Percentiles rank a stretch among this genome's conserved stretches.
phyloP scores from a whole-genome alignment of 1,140 invertebrate species.

The Drosophila navojoa region DNA sequence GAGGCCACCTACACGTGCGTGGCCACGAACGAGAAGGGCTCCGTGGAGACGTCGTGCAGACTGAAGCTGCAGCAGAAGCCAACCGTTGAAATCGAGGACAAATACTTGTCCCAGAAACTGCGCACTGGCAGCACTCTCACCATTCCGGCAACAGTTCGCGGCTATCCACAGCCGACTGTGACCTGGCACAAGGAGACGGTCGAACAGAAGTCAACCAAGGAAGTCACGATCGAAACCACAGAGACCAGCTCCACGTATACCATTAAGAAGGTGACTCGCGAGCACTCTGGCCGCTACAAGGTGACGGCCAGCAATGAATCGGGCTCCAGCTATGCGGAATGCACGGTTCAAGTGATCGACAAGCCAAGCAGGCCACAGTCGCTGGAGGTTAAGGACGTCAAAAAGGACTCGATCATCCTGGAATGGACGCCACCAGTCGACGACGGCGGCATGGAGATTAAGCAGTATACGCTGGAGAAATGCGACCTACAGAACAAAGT shows the following conservation, averaged over 20 bases:
- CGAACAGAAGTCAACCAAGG: constrained; percentile 84
- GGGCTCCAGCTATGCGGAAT: constrained; percentile 88
- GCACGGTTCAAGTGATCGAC: constrained; percentile 92
- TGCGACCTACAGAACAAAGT: constrained; percentile 88
- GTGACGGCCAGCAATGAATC: constrained; percentile 88
- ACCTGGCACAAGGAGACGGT: constrained; percentile 88
- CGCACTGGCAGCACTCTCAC: constrained; percentile 87
- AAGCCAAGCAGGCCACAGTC: constrained; percentile 93
- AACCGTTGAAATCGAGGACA: constrained; percentile 86
- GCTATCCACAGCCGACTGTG: constrained; percentile 88
- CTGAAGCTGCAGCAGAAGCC: constrained; percentile 89
- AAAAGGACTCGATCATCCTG: constrained; percentile 89
- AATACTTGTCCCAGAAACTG: constrained; percentile 86
- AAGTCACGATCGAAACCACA: constrained; percentile 86
- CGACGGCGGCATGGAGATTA: constrained; percentile 91
- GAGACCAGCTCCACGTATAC: constrained; percentile 87
- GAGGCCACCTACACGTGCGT: constrained; percentile 89
- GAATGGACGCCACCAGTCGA: constrained; percentile 93
- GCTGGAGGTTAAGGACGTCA: constrained; percentile 89
- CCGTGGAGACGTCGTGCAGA: constrained; percentile 88
- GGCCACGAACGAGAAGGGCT: constrained; percentile 90
- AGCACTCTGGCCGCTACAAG: constrained; percentile 88
- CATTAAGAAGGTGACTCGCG: constrained; percentile 86
- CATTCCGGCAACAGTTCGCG: constrained; percentile 86
- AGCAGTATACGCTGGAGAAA: constrained; percentile 92